A percentile compares a stretch with the other conserved stretches of the same genome.
Evolutionary conservation across 2,888 invertebrate genomes (phyloP).

Genomic region (Tipula unca): DNA sequence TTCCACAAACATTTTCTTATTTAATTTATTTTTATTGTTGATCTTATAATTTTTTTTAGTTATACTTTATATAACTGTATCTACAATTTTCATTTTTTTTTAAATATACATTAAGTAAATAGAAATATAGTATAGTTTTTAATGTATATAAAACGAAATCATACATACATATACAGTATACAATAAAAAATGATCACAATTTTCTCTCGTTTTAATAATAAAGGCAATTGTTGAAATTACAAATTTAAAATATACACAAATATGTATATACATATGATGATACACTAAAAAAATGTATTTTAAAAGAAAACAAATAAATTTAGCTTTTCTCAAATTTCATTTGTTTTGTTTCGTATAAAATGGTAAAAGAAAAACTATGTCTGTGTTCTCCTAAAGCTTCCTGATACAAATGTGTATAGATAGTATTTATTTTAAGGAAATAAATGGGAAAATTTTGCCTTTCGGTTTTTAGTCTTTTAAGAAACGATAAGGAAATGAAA

Average conservation of each 20-base stretch:
- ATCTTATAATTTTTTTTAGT: not conserved
- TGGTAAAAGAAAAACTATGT: not conserved
- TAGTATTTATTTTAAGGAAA: not conserved
- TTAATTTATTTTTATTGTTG: slow-evolving; percentile 10
- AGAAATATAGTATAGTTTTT: not conserved
- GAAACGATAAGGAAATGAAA: not conserved
- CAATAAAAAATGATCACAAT: not conserved
- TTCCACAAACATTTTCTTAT: not conserved
- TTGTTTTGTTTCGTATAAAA: not conserved
- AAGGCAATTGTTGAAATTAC: not conserved
- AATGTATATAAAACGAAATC: not conserved
- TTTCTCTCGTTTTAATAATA: not conserved
- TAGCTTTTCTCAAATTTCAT: not conserved
- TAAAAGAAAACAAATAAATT: not conserved
- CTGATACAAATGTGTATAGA: not conserved
- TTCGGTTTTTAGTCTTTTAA: not conserved
- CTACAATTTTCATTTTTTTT: not conserved
- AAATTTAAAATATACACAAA: not conserved
- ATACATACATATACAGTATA: not conserved
- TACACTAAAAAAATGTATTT: not conserved
- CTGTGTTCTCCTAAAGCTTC: not conserved
- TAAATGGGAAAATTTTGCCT: not conserved
- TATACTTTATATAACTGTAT: not conserved
- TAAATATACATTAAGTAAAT: not conserved
- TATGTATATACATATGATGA: no score